A percentile compares a stretch with the other conserved stretches of the same genome.
Conservation (phyloP, 1,140 invertebrate species). For the Drosophila bocqueti region DNA sequence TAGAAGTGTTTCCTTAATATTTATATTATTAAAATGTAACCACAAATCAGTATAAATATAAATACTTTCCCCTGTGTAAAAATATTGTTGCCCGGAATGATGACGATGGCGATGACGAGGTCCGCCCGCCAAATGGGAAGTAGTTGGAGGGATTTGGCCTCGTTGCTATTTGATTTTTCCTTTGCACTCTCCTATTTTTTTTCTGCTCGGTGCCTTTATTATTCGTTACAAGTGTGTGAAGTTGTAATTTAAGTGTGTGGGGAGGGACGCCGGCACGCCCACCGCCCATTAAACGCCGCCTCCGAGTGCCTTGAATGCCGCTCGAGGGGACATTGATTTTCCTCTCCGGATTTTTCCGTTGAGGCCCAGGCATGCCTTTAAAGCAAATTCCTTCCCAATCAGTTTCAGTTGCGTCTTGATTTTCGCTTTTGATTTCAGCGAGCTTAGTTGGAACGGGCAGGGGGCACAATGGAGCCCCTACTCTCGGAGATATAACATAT, state of each 20-base stretch:
- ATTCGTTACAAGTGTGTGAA: constrained; percentile 81
- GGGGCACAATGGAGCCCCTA: background rate
- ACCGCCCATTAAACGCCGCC: constrained; percentile 70
- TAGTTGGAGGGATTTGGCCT: constrained; percentile 40
- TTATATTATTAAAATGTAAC: background rate
- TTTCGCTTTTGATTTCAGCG: constrained; percentile 48
- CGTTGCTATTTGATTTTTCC: constrained; percentile 67
- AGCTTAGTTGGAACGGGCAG: constrained; percentile 2
- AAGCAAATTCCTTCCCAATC: constrained; percentile 67
- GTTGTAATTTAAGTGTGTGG: constrained; percentile 78
- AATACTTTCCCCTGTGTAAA: constrained; percentile 10
- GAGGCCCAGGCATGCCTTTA: constrained; percentile 50
- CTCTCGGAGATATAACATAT: background rate
- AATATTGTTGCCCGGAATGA: constrained; percentile 61
- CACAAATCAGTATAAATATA: background rate
- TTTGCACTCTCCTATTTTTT: constrained; percentile 45
- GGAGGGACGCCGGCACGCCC: constrained; percentile 62
- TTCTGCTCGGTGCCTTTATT: constrained; percentile 64
- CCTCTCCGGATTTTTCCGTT: constrained; percentile 12
- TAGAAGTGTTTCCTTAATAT: background rate
- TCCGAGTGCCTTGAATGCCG: constrained; percentile 48
- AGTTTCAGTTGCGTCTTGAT: constrained; percentile 53
- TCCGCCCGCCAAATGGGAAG: constrained; percentile 25
- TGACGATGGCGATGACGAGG: constrained; percentile 74
- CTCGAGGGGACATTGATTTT: constrained; percentile 71